Conservation (phyloP, 2,113 vertebrate genomes). For the Oceanites oceanicus region DNA sequence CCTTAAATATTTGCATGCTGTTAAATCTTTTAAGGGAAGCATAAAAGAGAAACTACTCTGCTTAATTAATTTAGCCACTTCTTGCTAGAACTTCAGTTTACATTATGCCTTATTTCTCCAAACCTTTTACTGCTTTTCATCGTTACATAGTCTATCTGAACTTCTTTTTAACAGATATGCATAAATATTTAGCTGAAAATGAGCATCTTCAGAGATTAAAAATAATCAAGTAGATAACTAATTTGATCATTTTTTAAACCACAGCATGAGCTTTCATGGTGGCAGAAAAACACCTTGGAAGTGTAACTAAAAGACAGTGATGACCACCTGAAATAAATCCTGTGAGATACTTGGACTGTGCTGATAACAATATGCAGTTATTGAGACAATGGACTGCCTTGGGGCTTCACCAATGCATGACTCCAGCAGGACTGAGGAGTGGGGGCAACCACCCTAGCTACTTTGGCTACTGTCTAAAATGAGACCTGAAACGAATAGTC, state of each 20-base stretch:
- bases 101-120: background rate
- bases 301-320: background rate
- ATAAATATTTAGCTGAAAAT: background rate
- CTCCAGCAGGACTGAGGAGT: background rate
- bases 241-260: background rate
- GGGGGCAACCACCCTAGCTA: background rate
- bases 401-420: background rate
- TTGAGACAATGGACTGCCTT: background rate
- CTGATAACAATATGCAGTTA: background rate
- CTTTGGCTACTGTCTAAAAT: background rate
- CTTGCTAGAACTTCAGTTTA: background rate
- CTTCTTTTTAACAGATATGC: background rate
- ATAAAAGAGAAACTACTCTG: background rate
- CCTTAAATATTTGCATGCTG: background rate
- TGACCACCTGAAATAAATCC: background rate
- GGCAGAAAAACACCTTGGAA: background rate
- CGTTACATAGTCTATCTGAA: background rate
- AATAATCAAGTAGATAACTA: background rate
- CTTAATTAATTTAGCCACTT: background rate
- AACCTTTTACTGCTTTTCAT: background rate
- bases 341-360: rapidly evolving
- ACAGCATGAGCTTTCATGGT: background rate
- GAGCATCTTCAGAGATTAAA: background rate
- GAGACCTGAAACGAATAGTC: background rate
- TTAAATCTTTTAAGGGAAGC: background rate